Evolutionary conservation across 2,888 invertebrate genomes (phyloP).

Genomic region (Mechanitis mazaeus): DNA sequence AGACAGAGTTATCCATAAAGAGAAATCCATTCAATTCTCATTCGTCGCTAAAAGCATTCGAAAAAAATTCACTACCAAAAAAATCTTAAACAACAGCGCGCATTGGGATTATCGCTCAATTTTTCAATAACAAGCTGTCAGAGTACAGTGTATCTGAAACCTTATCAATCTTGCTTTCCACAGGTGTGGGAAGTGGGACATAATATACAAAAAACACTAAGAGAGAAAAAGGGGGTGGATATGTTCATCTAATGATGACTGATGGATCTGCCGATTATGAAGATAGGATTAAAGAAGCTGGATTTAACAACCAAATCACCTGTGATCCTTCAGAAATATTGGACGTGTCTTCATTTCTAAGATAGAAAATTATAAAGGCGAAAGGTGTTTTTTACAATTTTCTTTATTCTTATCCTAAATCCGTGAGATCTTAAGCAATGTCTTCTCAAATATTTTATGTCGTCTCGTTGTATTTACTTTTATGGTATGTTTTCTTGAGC

Average conservation of each 20-base stretch:
- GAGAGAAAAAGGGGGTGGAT: constrained; percentile 35
- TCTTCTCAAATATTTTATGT: constrained; percentile 22
- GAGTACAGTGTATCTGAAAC: constrained; percentile 45
- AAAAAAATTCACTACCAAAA: constrained; percentile 33
- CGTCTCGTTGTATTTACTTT: constrained; percentile 25
- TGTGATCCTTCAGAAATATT: constrained; percentile 37
- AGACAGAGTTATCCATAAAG: constrained; percentile 16
- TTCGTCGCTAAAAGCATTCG: constrained; percentile 31
- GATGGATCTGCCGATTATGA: constrained; percentile 65
- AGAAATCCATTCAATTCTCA: constrained; percentile 33
- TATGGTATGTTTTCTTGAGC: constrained; percentile 19
- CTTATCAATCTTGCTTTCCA: constrained; percentile 67
- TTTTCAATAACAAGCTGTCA: constrained; percentile 72
- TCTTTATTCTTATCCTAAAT: constrained; percentile 21
- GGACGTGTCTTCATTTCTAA: constrained; percentile 33
- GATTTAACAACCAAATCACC: constrained; percentile 54
- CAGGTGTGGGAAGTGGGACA: constrained; percentile 44
- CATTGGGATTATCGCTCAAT: constrained; percentile 67
- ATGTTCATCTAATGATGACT: constrained; percentile 68
- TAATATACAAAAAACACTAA: constrained; percentile 13
- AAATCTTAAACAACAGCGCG: constrained; percentile 55
- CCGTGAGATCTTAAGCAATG: constrained; percentile 23
- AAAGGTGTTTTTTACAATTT: constrained; percentile 23
- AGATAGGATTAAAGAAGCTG: constrained; percentile 58
- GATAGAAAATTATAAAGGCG: constrained; percentile 37